These are phyloP conservation scores for Drosophila sucinea DNA, from an alignment of 1,140 invertebrate species.

Conservation along the genomic window DNA sequence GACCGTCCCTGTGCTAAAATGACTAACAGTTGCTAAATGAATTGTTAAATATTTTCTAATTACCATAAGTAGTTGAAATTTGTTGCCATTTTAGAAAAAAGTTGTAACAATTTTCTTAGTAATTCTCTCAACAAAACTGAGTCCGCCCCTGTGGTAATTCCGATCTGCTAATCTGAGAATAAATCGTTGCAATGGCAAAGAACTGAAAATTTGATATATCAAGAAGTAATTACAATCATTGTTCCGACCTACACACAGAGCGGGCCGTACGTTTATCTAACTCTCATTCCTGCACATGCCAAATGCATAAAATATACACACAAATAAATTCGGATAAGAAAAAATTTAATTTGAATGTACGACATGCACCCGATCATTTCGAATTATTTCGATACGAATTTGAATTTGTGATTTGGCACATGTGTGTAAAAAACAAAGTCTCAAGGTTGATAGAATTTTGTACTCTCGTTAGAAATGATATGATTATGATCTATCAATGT, in stretches of 20 bases:
- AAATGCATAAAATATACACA: slow-evolving; percentile 52
- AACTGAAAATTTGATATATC: too few species aligned
- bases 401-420: not conserved
- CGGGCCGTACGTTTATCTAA: not conserved
- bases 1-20: too few species aligned
- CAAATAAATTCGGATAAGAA: slow-evolving; percentile 27
- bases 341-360: slow-evolving; percentile 1
- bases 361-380: not conserved
- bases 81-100: too few species aligned
- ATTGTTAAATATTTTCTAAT: too few species aligned
- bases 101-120: too few species aligned
- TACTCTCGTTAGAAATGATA: slow-evolving; percentile 1
- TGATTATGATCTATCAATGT: not conserved
- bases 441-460: slow-evolving; percentile 1
- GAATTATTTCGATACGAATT: not conserved
- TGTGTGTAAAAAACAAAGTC: not conserved
- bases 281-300: slow-evolving; percentile 55
- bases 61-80: too few species aligned
- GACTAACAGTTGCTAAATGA: too few species aligned
- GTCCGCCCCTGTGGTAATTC: too few species aligned
- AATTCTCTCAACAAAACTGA: too few species aligned
- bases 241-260: too few species aligned
- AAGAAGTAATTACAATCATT: not conserved
- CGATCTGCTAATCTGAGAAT: too few species aligned
- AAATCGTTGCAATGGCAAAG: too few species aligned